Base-by-base conservation (phyloP, 2,888 invertebrate genomes). In the Carterocephalus palaemon region DNA sequence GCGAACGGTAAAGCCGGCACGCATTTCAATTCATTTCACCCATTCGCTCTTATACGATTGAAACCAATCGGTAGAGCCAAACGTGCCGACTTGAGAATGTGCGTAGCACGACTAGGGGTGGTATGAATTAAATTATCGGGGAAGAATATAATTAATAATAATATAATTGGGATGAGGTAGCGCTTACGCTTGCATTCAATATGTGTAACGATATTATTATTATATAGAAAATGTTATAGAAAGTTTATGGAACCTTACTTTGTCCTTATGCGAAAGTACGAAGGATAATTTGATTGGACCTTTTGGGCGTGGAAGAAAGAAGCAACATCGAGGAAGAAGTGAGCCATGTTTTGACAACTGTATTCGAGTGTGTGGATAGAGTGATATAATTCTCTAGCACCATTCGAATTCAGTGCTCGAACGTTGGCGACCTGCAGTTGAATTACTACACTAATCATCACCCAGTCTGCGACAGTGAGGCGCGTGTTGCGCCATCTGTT, bases 391-490 rank as follows among this genome's bases (percentile, higher is more conserved):
- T 78, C 78, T 90, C 91, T 91, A 91, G 91, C 91, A 91, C 91
- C 91, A 91, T 90, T 90, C 89, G 90, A 90, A 91, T 91, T 87
- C 88, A 88, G 88, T 88, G 85, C 87, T 86, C 71, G 80, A 86
- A 81, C 78, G 57, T 80, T 84, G 85, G 60, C 52, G 51, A 31
- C 56, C 79, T 32, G 26, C 78, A 24, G 46, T 49, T 24, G 39
- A 29, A 28, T 43, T 36, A 36, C 43, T 28, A 36, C 22, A 36
- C 22, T 12, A 29, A 36, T 43, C 36, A 43, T 34, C 43, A 4
- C 26, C 8, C 15, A 15, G n/a, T n/a, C n/a, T n/a, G n/a, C n/a
- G n/a, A n/a, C n/a, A n/a, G n/a, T n/a, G n/a, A n/a, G 22, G 8
- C 12, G 22, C 26, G 20, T 12, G 9, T 43, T 4, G 36, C 43